Evolutionary conservation across 1,140 invertebrate species (phyloP), one percentile per base, ranked within the genome.

Genomic region (Rhopalosiphum padi): DNA sequence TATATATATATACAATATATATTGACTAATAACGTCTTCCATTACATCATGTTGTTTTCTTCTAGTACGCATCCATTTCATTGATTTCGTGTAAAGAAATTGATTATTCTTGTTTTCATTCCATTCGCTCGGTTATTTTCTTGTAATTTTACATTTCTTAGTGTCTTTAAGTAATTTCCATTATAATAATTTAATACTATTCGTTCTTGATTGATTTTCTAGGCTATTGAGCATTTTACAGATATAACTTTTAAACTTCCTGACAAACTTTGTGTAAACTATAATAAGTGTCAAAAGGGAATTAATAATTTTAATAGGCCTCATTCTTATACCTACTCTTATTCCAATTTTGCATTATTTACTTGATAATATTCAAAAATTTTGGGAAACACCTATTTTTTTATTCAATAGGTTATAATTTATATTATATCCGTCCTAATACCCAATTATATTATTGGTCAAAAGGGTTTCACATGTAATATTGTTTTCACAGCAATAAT

Each of bases 1-100:
- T 30, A n/a, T 41, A 41, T 3, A 41, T 41, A 41, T 90, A 68
- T 82, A 91, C 4, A 35, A 91, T 82, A 77, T 35, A 91, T 91
- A 91, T 83, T 83, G 68, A 91, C 60, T 82, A 83, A 83, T 91
- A 91, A 91, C 68, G 90, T 91, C 90, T 91, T 91, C 90, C 90
- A 91, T 53, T 37, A 53, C n/a, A 87, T 87, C 23, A 35, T 88
- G 48, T 88, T 51, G 9, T 89, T 53, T 89, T 89, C n/a, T 89
- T 89, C 22, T 53, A 89, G 87, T 89, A 43, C 35, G 48, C 51
- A 25, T 89, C 48, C 51, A 35, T 89, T 53, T 88, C 8, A n/a
- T 88, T 88, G n/a, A 87, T 88, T 88, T 88, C 87, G 18, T 48
- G 25, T 48, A 23, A 25, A 85, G 25, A 35, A 25, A 51, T 88